A percentile compares a stretch with the other conserved stretches of the same genome.
Evolutionary conservation across 2,113 vertebrate species (phyloP).

Genomic region (Camelus dromedarius): DNA sequence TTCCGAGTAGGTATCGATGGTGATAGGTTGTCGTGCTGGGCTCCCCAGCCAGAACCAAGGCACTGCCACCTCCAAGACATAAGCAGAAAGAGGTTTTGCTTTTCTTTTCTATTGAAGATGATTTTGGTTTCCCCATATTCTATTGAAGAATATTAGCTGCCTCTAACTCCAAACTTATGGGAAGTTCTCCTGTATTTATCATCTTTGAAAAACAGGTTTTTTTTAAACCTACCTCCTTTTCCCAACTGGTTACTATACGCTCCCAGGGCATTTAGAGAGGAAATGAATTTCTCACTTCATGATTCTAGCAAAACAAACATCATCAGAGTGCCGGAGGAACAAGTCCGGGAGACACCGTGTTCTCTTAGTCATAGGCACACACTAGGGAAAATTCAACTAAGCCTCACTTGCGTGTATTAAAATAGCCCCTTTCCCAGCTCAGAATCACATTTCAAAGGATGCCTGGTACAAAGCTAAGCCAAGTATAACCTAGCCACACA

Average conservation of each 20-base stretch:
- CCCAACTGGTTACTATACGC: not conserved
- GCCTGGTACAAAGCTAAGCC: conserved; percentile 70
- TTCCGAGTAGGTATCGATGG: not conserved
- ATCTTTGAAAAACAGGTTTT: not conserved
- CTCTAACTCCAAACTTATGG: not conserved
- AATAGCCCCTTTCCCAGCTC: conserved; percentile 74
- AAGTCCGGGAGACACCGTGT: conserved; percentile 58
- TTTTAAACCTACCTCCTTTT: not conserved
- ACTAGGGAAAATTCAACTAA: conserved; percentile 71
- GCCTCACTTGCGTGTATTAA: conserved; percentile 63
- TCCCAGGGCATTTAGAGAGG: not conserved
- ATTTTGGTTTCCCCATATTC: not conserved
- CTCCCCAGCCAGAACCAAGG: not conserved
- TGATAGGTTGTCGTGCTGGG: accelerated
- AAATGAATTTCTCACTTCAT: conserved; percentile 9
- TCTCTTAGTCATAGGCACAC: conserved; percentile 67
- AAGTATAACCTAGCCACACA: conserved; percentile 56
- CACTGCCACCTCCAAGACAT: not conserved
- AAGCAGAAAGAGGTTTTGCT: not conserved
- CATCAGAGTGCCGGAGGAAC: not conserved
- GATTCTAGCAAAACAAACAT: conserved; percentile 23
- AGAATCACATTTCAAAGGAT: conserved; percentile 81
- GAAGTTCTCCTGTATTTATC: not conserved
- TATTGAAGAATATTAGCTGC: not conserved
- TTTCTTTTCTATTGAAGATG: conserved; percentile 11